Percentiles rank a stretch among this genome's conserved stretches.
phyloP scores from a whole-genome alignment of 2,113 vertebrate species.

The Podocnemis expansa region DNA sequence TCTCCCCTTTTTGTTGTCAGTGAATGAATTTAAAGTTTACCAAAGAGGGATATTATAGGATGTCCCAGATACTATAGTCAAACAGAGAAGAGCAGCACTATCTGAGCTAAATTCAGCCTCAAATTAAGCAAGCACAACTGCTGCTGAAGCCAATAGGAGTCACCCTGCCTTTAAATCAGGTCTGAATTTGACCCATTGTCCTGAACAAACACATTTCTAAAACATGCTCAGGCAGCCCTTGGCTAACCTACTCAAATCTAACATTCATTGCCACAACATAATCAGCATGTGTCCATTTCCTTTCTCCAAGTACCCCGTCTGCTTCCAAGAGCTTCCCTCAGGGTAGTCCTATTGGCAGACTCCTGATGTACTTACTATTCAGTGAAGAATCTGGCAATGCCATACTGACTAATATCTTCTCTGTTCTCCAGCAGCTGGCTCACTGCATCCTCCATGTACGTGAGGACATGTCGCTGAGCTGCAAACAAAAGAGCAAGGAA shows the following conservation, averaged over 20 bases:
- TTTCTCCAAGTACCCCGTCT: slow-evolving; percentile 17
- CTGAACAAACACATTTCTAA: background rate
- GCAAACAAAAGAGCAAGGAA: slow-evolving; percentile 55
- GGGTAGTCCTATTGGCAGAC: slow-evolving; percentile 11
- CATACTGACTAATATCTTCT: slow-evolving; percentile 91
- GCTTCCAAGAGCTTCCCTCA: slow-evolving; percentile 42
- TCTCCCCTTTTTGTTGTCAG: background rate
- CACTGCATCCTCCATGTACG: slow-evolving; percentile 94
- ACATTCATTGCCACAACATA: background rate
- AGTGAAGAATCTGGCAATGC: slow-evolving; percentile 92
- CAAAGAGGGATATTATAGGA: background rate
- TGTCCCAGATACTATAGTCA: background rate
- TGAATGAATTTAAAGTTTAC: background rate
- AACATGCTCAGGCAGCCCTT: slow-evolving; percentile 18
- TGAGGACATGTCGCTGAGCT: slow-evolving; percentile 91
- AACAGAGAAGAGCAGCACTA: background rate
- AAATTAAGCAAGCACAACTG: background rate
- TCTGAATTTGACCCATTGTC: background rate
- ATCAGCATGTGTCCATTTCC: slow-evolving; percentile 26
- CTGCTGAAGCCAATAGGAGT: slow-evolving; percentile 4
- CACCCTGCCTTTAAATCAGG: background rate
- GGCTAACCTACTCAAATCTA: slow-evolving; percentile 23
- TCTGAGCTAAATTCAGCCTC: background rate
- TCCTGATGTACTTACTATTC: slow-evolving; percentile 90
- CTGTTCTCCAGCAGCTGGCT: slow-evolving; percentile 93